phyloP scores from a whole-genome alignment of 1,140 invertebrate genomes.

The Battus philenor region DNA sequence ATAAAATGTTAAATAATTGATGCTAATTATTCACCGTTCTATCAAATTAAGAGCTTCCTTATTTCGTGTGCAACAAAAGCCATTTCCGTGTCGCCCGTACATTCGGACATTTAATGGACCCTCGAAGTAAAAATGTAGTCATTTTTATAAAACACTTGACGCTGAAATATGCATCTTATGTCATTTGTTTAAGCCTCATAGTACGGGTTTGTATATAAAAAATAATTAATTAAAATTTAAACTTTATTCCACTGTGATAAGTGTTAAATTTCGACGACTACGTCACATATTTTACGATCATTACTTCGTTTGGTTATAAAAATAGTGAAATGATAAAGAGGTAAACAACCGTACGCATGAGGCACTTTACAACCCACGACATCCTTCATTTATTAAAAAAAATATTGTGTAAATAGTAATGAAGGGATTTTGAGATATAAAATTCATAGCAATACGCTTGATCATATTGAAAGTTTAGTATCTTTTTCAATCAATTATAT shows the following conservation, averaged over 20 bases:
- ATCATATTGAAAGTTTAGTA: no score
- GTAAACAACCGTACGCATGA: no score
- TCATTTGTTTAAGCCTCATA: constrained; percentile 2
- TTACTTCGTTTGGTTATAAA: constrained; percentile 2
- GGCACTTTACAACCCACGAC: no score
- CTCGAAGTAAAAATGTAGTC: neutral
- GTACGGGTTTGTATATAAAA: neutral
- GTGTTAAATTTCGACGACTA: neutral
- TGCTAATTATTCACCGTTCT: constrained; percentile 14
- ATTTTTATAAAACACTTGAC: neutral
- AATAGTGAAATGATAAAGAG: neutral
- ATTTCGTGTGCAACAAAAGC: constrained; percentile 12
- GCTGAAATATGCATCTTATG: constrained; percentile 6
- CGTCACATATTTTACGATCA: constrained; percentile 2
- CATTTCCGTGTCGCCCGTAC: constrained; percentile 1
- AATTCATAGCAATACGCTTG: no score
- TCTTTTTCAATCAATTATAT: no score
- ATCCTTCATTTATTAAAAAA: no score
- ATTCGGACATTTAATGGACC: constrained; percentile 4
- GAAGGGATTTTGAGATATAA: no score
- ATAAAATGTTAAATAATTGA: constrained; percentile 14
- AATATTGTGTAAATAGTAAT: no score
- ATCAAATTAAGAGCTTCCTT: constrained; percentile 16
- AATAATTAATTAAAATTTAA: constrained; percentile 7
- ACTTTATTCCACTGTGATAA: no score